Base-by-base conservation (phyloP, 2,797 vertebrate genomes). In the Lacerta bilineata region DNA sequence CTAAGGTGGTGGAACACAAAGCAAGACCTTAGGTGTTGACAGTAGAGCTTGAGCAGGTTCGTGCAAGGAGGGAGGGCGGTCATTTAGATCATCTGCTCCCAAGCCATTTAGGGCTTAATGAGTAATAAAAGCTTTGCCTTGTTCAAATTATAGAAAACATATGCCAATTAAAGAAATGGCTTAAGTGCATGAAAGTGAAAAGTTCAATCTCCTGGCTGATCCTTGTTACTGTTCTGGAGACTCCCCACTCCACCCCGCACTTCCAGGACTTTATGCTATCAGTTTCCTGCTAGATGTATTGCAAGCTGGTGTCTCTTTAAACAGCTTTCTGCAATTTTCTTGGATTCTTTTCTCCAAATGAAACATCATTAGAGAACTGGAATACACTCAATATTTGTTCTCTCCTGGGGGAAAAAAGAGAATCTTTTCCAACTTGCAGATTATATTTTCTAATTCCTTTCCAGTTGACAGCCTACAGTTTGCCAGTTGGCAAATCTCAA, bases 391-490 rank as follows among this genome's bases (percentile, higher is more conserved):
- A 71, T 91, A 85, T 25, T 74, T 78, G 13, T 84, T 55, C 27
- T 5, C 43, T 64, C 39, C 50, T n/a, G 18, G 66, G 61, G 61
- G 3, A 20, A 61, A 84, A 71, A 23, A 41, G 84, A 25, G 64
- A 71, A 41, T 88, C 20, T 36, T 79, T 88, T 84, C 75, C 74
- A 84, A n/a, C 50, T 84, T 25, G n/a, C 29, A 20, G 69, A 69
- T 78, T 86, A 69, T 50, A 46, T 92, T 85, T 59, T 92, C 75
- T 90, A 18, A 88, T 90, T 78, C 80, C 85, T 81, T 84, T 87
- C 90, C 92, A 88, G 90, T 91, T 95, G 92, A 86, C 92, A 93
- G 86, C 64, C 93, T 90, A 41, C 85, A 39, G 82, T 68, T 27
- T 78, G 69, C 89, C 36, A 74, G 77, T 90, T 95, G 93, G 92